A percentile compares a stretch with the other conserved stretches of the same genome.
Conservation (phyloP, 2,113 vertebrate genomes). For the Pantherophis guttatus region DNA sequence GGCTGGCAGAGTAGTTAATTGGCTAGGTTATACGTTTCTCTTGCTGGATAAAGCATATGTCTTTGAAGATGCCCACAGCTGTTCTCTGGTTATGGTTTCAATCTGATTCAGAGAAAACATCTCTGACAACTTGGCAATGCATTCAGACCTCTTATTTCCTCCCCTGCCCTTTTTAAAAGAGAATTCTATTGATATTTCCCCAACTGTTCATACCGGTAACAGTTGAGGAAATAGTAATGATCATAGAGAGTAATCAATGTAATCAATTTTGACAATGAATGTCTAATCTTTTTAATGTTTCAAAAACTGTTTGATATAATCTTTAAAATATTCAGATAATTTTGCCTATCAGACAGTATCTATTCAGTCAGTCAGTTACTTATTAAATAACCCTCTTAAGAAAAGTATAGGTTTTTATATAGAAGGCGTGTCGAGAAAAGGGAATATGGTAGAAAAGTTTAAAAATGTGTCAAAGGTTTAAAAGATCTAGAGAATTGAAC, state of each 20-base stretch:
- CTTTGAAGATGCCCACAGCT: neutral
- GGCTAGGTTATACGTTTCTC: neutral
- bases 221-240: neutral
- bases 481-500: neutral
- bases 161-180: neutral
- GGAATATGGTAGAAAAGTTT: neutral
- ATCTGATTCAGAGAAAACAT: neutral
- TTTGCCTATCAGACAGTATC: neutral
- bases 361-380: neutral
- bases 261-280: neutral
- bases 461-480: neutral
- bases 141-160: neutral
- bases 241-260: neutral
- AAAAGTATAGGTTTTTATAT: neutral
- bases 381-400: neutral
- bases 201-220: neutral
- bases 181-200: neutral
- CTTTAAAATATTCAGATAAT: neutral
- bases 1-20: neutral
- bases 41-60: neutral
- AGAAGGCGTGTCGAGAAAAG: neutral
- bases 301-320: neutral
- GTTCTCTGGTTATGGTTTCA: neutral
- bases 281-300: neutral
- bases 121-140: neutral